These are phyloP conservation scores for Mechanitis messenoides DNA, from an alignment of 2,888 invertebrate genomes.

Conservation along the genomic window DNA sequence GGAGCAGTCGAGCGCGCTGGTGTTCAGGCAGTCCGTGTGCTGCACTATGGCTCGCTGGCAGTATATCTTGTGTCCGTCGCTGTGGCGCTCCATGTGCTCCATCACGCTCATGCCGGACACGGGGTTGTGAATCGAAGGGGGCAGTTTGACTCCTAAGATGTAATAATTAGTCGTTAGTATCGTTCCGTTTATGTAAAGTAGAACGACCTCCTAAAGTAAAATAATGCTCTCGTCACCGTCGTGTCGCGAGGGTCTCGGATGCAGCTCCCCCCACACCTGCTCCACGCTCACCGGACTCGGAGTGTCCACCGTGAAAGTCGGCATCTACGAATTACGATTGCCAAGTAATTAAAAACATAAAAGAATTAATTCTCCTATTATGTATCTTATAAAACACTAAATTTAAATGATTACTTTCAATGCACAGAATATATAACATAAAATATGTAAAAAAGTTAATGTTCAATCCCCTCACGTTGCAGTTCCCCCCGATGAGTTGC, in stretches of 20 bases:
- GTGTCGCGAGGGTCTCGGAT: constrained; percentile 39
- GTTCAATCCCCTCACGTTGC: background rate
- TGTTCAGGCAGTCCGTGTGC: constrained; percentile 84
- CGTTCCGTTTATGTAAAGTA: no score
- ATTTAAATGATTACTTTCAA: no score
- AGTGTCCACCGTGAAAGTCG: constrained; percentile 64
- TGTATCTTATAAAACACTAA: no score
- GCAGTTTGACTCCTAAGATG: constrained; percentile 30
- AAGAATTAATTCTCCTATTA: no score
- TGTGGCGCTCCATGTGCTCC: constrained; percentile 42
- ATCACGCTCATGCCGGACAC: constrained; percentile 32
- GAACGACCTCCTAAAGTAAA: background rate
- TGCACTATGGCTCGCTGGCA: constrained; percentile 81
- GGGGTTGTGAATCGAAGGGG: constrained; percentile 25
- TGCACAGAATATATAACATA: no score
- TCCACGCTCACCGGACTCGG: constrained; percentile 63
- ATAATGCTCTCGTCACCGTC: constrained; percentile 31
- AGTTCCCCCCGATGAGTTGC: constrained; percentile 46
- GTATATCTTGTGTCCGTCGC: constrained; percentile 77
- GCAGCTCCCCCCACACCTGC: constrained; percentile 47
- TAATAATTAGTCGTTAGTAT: no score
- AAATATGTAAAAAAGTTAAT: no score
- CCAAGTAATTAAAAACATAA: no score
- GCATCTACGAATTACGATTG: constrained; percentile 45
- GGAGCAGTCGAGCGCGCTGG: constrained; percentile 84